Evolutionary conservation across 2,888 invertebrate species (phyloP).

Genomic region (Nephrotoma guestfalica): DNA sequence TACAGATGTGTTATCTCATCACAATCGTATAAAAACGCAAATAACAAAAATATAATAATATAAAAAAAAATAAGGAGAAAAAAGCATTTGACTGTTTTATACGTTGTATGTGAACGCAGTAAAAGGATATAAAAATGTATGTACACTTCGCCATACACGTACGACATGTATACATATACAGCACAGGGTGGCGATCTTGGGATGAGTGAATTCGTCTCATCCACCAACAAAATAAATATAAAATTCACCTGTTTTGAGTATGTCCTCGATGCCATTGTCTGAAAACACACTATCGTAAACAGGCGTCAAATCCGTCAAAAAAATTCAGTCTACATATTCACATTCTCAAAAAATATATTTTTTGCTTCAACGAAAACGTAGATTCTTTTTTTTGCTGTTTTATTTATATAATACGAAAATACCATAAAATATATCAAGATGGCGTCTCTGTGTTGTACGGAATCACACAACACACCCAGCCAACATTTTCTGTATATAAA

Average conservation of each 20-base stretch:
- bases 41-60: not conserved
- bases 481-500: not conserved
- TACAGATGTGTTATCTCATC: constrained; percentile 4
- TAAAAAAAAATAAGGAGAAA: not conserved
- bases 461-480: not conserved
- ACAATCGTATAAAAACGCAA: not conserved
- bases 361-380: not conserved
- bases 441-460: not conserved
- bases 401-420: not conserved
- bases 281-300: not conserved
- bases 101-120: not conserved
- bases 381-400: not conserved
- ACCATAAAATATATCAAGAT: not conserved
- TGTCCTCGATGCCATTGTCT: not conserved
- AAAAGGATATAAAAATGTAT: not conserved
- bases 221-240: not conserved
- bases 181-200: not conserved
- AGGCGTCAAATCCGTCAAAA: not conserved
- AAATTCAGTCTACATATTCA: not conserved
- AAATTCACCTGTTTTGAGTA: not conserved
- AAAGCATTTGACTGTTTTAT: not conserved
- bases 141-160: not conserved
- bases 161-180: not conserved
- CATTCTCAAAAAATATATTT: not conserved
- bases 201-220: not conserved